Evolutionary conservation across 2,797 vertebrate species (phyloP), one percentile per base, ranked within the genome.

Genomic region (Bufotes viridis): DNA sequence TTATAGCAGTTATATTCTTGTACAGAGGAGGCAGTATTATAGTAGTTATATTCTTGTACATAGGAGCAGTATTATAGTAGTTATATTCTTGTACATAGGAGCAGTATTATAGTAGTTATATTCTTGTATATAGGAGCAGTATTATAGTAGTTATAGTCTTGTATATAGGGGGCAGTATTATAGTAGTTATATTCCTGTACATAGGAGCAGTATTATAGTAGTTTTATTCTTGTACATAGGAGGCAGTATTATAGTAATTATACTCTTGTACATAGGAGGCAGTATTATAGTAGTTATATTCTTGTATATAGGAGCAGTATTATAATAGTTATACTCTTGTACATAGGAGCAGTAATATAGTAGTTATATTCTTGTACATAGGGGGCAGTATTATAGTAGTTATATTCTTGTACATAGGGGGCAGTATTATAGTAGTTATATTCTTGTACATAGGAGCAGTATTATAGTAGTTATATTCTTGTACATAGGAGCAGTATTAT

Each of bases 31-130:
- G 61, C 61, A 63, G 61, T 63, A n/a, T 63, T 63, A 63, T 63
- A 63, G 61, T 63, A 63, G 61, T 60, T 67, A 26, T 67, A 67
- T n/a, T n/a, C n/a, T n/a, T n/a, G n/a, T 67, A 67, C 15, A 67
- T 67, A 67, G 65, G n/a, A 26, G 65, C n/a, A 24, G n/a, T 67
- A 67, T 67, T 67, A 67, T 67, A 67, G 65, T 67, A 67, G 65
- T 67, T 67, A 26, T 67, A 67, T 67, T 67, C 65, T 26, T 67
- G 65, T 67, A 67, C 15, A 67, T 26, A 67, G 65, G 65, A 26
- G 65, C 65, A 67, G 65, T 67, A 67, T 67, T 67, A 67, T 67
- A 67, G n/a, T 67, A 67, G 65, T 67, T 67, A 67, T 67, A 67
- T 67, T 67, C 65, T 26, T 67, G 65, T 67, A 67, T 13, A 67